These are phyloP conservation scores for Bugula neritina DNA, from an alignment of 2,888 invertebrate species.

Conservation along the genomic window DNA sequence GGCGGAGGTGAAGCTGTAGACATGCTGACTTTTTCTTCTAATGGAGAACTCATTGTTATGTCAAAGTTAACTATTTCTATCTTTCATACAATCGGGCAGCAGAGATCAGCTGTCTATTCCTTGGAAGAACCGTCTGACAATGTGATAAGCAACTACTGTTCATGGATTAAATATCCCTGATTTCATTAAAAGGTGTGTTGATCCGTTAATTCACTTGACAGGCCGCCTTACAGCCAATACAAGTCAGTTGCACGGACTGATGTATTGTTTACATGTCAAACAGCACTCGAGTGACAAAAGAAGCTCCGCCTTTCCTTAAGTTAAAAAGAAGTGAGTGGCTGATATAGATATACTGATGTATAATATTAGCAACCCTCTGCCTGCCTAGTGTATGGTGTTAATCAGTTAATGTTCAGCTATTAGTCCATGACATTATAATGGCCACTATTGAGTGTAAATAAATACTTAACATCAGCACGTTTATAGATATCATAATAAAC, in stretches of 20 bases:
- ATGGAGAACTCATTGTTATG: slow-evolving; percentile 1
- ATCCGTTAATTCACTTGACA: neutral
- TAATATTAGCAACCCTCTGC: no score
- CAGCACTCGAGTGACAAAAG: neutral
- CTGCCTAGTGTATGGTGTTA: no score
- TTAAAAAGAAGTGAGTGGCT: no score
- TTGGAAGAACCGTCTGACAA: neutral
- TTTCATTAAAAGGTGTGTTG: neutral
- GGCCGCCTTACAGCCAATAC: neutral
- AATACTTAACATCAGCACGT: no score
- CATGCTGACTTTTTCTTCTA: neutral
- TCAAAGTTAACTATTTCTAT: neutral
- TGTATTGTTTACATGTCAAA: slow-evolving; percentile 25
- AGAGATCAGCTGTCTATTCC: neutral
- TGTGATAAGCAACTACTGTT: no score
- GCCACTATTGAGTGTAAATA: slow-evolving; percentile 1
- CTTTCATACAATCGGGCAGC: no score
- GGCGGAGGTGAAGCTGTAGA: neutral
- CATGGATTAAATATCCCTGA: neutral
- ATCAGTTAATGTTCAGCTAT: slow-evolving; percentile 10
- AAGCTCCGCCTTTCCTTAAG: slow-evolving; percentile 15
- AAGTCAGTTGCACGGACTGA: neutral
- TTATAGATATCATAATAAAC: no score
- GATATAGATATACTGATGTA: no score
- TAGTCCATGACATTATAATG: slow-evolving; percentile 20